These are phyloP conservation scores for Chelidonichthys spinosus DNA, from an alignment of 2,797 vertebrate species.

Conservation along the genomic window DNA sequence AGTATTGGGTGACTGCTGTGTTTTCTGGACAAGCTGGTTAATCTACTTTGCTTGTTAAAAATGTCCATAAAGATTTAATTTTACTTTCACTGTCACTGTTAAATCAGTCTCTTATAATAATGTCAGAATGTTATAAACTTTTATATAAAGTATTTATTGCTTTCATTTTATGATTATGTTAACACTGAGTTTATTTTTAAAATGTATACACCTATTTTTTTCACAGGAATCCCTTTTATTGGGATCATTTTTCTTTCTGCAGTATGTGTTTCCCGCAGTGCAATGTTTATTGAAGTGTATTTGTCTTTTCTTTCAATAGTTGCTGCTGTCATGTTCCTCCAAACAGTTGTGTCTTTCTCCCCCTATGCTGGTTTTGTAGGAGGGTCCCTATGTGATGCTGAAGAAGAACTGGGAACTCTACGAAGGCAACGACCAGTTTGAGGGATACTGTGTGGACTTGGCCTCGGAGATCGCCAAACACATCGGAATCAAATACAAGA, in stretches of 20 bases:
- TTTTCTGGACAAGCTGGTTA: constrained; percentile 4
- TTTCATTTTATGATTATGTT: too few relatives aligned
- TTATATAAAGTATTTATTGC: too few relatives aligned
- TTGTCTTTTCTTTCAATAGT: constrained; percentile 12
- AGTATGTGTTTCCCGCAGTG: not conserved
- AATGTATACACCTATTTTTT: not conserved
- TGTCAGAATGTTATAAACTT: not conserved
- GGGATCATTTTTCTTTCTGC: constrained; percentile 10
- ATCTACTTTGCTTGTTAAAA: constrained; percentile 4
- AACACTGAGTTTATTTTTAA: constrained; percentile 1
- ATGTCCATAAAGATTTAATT: constrained; percentile 10
- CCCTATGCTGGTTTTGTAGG: constrained; percentile 86
- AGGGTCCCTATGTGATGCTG: constrained; percentile 99
- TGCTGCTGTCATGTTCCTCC: constrained; percentile 56
- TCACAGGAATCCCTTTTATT: not conserved
- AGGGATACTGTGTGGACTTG: constrained; percentile 99
- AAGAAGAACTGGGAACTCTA: constrained; percentile 99
- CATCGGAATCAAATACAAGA: constrained; percentile 99
- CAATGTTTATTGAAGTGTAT: constrained; percentile 14
- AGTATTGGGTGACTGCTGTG: not conserved
- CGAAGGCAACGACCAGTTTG: constrained; percentile 97
- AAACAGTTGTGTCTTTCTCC: constrained; percentile 75
- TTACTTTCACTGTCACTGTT: not conserved
- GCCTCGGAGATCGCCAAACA: constrained; percentile 99
- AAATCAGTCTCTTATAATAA: not conserved